These are phyloP conservation scores for Brachypalpus laphriformis DNA, from an alignment of 2,888 invertebrate species.

Conservation along the genomic window DNA sequence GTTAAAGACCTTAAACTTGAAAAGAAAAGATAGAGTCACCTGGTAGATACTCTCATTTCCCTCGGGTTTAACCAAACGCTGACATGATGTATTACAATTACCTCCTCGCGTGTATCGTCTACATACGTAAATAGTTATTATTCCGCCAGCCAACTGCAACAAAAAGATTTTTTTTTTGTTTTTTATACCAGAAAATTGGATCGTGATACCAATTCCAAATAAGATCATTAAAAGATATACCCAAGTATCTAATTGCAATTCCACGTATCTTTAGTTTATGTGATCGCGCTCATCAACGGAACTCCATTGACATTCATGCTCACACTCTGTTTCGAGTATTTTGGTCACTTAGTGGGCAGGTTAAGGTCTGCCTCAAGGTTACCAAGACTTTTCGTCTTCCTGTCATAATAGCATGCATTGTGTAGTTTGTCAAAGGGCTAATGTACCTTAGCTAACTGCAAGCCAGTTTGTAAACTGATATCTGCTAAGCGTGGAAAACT, in stretches of 20 bases:
- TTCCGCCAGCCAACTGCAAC: not conserved
- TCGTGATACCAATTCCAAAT: constrained; percentile 37
- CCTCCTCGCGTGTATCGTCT: not conserved
- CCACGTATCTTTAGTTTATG: not conserved
- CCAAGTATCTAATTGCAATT: constrained; percentile 22
- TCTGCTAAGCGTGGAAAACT: not conserved
- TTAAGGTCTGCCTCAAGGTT: constrained; percentile 32
- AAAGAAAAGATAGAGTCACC: too few relatives aligned
- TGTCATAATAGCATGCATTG: not conserved
- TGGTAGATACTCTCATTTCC: too few relatives aligned
- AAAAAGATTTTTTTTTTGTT: not conserved
- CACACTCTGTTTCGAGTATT: constrained; percentile 3
- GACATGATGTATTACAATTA: not conserved
- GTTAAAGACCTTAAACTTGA: too few relatives aligned
- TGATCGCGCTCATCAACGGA: not conserved
- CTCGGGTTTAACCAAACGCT: not conserved
- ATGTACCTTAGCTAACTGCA: not conserved
- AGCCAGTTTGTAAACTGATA: not conserved
- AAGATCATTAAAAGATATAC: not conserved
- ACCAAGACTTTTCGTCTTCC: not conserved
- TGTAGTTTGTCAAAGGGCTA: not conserved
- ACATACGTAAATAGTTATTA: constrained; percentile 5
- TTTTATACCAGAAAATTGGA: not conserved
- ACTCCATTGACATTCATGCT: constrained; percentile 10
- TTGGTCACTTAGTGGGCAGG: not conserved